Evolutionary conservation across 1,140 invertebrate species (phyloP).

Genomic region (Telenomus remus): DNA sequence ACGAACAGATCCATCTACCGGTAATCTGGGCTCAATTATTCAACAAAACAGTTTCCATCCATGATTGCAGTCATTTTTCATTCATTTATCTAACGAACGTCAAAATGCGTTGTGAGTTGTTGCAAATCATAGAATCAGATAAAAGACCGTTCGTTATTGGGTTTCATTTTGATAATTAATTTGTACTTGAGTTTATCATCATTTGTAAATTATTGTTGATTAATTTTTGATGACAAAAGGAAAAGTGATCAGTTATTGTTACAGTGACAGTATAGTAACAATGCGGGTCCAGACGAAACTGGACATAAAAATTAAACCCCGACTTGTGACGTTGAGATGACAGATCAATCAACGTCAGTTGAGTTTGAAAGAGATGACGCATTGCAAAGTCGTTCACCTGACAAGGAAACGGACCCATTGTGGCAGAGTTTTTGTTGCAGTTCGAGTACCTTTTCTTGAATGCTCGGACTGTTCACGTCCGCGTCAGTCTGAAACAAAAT

Average conservation of each 20-base stretch:
- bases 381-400: conserved; percentile 43
- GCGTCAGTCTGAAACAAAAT: conserved; percentile 60
- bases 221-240: too few species aligned
- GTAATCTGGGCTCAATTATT: neutral
- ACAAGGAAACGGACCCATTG: conserved; percentile 45
- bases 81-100: neutral
- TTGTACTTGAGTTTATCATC: too few species aligned
- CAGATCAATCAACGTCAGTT: too few species aligned
- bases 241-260: too few species aligned
- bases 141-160: neutral
- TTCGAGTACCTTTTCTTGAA: conserved; percentile 62
- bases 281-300: too few species aligned
- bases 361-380: too few species aligned
- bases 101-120: neutral
- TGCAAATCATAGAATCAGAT: neutral
- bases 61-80: neutral
- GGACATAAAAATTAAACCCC: too few species aligned
- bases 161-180: too few species aligned
- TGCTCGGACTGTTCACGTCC: conserved; percentile 64
- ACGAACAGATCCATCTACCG: neutral
- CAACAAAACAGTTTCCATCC: neutral
- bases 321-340: too few species aligned
- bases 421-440: conserved; percentile 60
- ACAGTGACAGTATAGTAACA: too few species aligned
- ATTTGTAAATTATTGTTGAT: too few species aligned